Base-by-base conservation (phyloP, 2,113 vertebrate species). In the Cathartes aura region DNA sequence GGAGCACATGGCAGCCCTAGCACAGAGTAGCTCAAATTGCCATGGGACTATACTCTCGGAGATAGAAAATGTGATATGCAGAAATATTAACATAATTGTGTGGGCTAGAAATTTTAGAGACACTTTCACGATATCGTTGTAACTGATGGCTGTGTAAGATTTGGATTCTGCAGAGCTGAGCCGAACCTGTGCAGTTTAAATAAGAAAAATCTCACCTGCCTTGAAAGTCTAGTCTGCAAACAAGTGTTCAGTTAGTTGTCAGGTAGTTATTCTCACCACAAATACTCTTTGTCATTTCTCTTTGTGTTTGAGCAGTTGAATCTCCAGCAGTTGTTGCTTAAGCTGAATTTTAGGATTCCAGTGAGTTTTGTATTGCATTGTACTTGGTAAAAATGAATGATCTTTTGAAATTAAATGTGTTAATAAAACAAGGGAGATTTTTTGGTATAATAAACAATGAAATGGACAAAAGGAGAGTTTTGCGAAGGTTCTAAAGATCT, bases 21-120 rank as follows among this genome's bases (percentile, higher is more conserved):
- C n/a, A 42, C 26, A 16, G 24, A 18, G 13, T 16, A 9, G 5
- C 11, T 62, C 50, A 19, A 73, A 32, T 66, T 73, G 47, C 63
- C 0, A 0, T 45, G 38, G 55, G 40, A 50, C 26, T 45, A 2
- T 58, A 6, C 36, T 36, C 62, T 18, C 12, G 5, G 43, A 83
- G 81, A 62, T 29, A 58, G 34, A 80, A 92, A 56, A 56, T 8
- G 11, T 3, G 58, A 36, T 60, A 45, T 14, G 24, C 5, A 45
- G 23, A 90, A 62, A 24, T 56, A 38, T 14, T 87, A 38, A 9
- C 56, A 15, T n/a, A 53, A 62, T 24, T 74, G 30, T 14, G 29
- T 47, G 38, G 24, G 16, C 9, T 74, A 42, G 53, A 66, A 48
- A 29, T 71, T 53, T 58, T 53, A 42, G 40, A 68, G 19, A 12